Base-by-base conservation (phyloP, 37 sponge, comb jelly and placozoan genomes). In the Tethya wilhelma region DNA sequence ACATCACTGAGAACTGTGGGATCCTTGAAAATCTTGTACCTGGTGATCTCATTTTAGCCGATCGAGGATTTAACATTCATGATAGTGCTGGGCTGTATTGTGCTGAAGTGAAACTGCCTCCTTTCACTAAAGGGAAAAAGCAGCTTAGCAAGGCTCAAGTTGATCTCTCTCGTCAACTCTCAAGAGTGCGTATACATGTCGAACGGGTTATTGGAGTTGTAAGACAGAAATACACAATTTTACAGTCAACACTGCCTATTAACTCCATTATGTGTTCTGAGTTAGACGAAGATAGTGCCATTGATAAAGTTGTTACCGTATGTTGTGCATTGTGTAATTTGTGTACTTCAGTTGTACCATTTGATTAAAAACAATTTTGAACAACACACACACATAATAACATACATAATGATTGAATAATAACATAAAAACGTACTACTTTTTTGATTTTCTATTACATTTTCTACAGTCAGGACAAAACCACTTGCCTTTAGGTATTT, bases 81-180 rank as follows among this genome's bases (percentile, higher is more conserved):
- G 81, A 89, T 3, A 57, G 39, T 45, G 85, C 59, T 46, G 76
- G 77, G 33, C 45, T 79, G 63, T 75, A 33, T 33, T 73, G 87
- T 63, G 86, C 87, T 2, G 38, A 71, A 67, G 73, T 90, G 19
- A 73, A 75, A 53, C 4, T 79, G 0, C 87, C 91, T 28, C 63
- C 91, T 4, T 90, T 74, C 49, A 90, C 82, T 22, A 59, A 43
- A 37, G 91, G 91, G 0, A 90, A 90, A 73, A 90, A 79, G 32
- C 86, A 86, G 58, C 65, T 90, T 8, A 76, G 79, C 22, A 56
- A 62, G 56, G 37, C 2, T 39, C 77, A 90, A 38, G 80, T 90
- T 40, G 91, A 90, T n/a, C 30, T 4, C 34, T 29, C 87, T 8
- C 59, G 81, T 12, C 46, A 79, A 37, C 31, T 90, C 0, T 78